phyloP scores from a whole-genome alignment of 2,888 invertebrate genomes.

The Lissocephala sabroskyi region DNA sequence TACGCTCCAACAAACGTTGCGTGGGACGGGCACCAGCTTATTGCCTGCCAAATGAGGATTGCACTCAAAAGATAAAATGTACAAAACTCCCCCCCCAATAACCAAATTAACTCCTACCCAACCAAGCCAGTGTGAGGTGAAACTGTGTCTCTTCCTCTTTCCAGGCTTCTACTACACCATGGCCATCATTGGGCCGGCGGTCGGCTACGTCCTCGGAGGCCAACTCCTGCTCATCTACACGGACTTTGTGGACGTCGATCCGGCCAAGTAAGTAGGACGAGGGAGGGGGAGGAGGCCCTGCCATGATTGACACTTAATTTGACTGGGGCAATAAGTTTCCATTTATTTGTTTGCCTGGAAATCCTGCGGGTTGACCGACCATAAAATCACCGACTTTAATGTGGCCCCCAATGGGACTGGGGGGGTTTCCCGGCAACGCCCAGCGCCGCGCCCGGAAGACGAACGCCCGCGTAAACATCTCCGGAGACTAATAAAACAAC shows the following conservation, averaged over 20 bases:
- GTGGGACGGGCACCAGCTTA: conserved; percentile 16
- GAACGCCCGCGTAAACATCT: conserved; percentile 46
- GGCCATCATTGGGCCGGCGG: conserved; percentile 86
- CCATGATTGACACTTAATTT: no score
- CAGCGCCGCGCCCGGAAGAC: conserved; percentile 30
- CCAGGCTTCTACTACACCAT: conserved; percentile 86
- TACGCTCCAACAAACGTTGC: conserved; percentile 2
- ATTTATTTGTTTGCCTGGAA: conserved; percentile 34
- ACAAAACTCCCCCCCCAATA: no score
- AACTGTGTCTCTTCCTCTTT: conserved; percentile 19
- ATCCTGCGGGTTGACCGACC: conserved; percentile 28
- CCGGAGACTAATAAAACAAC: conserved; percentile 69
- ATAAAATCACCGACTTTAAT: conserved; percentile 41
- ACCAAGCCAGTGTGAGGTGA: no score
- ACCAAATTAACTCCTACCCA: no score
- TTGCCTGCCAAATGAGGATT: conserved; percentile 44
- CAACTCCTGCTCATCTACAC: conserved; percentile 85
- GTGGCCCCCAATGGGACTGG: conserved; percentile 5
- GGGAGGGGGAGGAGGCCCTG: no score
- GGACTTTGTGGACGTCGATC: conserved; percentile 79
- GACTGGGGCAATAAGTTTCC: no score
- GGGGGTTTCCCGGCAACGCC: conserved; percentile 27
- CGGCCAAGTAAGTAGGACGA: conserved; percentile 81
- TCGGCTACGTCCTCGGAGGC: conserved; percentile 90
- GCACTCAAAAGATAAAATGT: conserved; percentile 36